phyloP scores from a whole-genome alignment of 1,140 invertebrate species.

The Lamellibrachia luymesi region DNA sequence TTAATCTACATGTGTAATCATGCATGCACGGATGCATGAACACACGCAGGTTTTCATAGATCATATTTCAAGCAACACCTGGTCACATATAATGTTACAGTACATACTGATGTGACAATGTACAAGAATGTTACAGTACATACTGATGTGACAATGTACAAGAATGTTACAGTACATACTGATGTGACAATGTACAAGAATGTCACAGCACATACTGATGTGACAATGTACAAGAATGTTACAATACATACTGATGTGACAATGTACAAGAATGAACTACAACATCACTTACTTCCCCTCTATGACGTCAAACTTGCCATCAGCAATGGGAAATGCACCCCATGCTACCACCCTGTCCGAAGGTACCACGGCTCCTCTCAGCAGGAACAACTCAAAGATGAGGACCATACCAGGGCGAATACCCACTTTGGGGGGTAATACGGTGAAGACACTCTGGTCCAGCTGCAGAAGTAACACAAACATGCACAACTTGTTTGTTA shows the following conservation, averaged over 20 bases:
- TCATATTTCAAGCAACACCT: too few species aligned
- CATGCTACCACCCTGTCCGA: constrained; percentile 49
- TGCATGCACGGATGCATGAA: too few species aligned
- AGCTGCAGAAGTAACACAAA: constrained; percentile 35
- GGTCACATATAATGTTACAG: too few species aligned
- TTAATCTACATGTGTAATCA: not conserved
- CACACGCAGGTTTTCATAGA: not conserved
- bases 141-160: too few species aligned
- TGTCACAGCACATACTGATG: too few species aligned
- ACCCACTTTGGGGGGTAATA: constrained; percentile 46
- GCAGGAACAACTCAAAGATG: constrained; percentile 50
- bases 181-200: too few species aligned
- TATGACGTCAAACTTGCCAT: constrained; percentile 50
- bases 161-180: too few species aligned
- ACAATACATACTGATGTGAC: not conserved
- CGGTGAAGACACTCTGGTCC: constrained; percentile 52
- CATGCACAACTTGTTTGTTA: not conserved
- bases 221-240: too few species aligned
- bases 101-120: too few species aligned
- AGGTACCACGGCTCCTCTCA: constrained; percentile 45
- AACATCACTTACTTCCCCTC: constrained; percentile 50
- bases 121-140: too few species aligned
- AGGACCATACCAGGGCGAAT: constrained; percentile 50
- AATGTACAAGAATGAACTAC: not conserved
- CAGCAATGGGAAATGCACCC: constrained; percentile 52